Evolutionary conservation across 2,113 vertebrate species (phyloP), one percentile per base, ranked within the genome.

Genomic region (Ornithorhynchus anatinus): DNA sequence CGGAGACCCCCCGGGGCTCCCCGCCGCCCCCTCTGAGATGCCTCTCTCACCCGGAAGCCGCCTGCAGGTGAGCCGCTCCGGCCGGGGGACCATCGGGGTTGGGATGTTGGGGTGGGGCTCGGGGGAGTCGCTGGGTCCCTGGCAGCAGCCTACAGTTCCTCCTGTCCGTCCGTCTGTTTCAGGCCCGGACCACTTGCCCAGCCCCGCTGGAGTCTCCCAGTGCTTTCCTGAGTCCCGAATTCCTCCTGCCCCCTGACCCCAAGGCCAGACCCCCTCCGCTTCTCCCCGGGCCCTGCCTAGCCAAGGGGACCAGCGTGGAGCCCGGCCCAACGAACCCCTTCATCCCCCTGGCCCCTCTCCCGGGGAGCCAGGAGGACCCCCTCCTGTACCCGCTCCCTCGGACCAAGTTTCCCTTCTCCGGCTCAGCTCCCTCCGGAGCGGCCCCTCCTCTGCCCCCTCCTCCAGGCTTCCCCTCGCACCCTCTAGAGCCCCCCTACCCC

Each of bases 391-490:
- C 86, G 2, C 33, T 67, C 0, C 0, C 62, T 11, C 31, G 0
- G 22, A 37, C 88, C 43, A 90, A 82, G 25, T 81, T 90, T n/a
- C 61, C 88, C 32, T 85, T 78, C 4, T 10, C 81, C 1, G 0
- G 75, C 3, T n/a, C 27, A 10, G 67, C 77, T 6, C 44, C 64
- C 4, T 74, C 67, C 0, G 29, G 59, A 0, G 35, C 45, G 36
- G 59, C 85, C 6, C 71, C 92, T 32, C 79, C 69, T 0, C 62
- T 84, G 32, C 39, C 82, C 0, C 7, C 84, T 12, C 76, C 86
- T 35, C 52, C 92, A 0, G 59, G 90, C 25, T 94, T 95, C 82
- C 33, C 92, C 70, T n/a, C n/a, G n/a, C n/a, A n/a, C 77, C 92
- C 88, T 0, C 92, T 0, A 23, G 50, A 61, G 1, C 4, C 40